A percentile compares a stretch with the other conserved stretches of the same genome.
phyloP scores from a whole-genome alignment of 2,888 invertebrate species.

The Nebria brevicollis region DNA sequence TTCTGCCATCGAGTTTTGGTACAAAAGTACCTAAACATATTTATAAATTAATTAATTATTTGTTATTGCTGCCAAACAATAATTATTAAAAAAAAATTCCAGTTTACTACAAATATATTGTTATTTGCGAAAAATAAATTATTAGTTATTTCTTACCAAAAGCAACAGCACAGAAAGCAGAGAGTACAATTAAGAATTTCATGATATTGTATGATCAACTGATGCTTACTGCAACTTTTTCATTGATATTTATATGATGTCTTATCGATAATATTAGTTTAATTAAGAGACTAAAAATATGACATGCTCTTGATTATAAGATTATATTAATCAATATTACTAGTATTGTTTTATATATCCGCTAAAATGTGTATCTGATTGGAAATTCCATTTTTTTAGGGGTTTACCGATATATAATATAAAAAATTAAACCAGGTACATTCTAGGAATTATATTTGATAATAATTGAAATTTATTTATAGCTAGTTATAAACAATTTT shows the following conservation, averaged over 20 bases:
- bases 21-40: background rate
- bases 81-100: no score
- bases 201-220: background rate
- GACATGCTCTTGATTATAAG: background rate
- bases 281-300: background rate
- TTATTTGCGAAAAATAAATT: background rate
- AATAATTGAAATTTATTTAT: no score
- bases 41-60: no score
- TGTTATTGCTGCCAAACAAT: no score
- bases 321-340: background rate
- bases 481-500: no score
- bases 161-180: background rate
- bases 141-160: background rate
- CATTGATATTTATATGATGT: background rate
- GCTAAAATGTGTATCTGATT: no score
- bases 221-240: background rate
- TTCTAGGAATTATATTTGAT: no score
- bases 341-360: background rate
- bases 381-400: no score
- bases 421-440: no score
- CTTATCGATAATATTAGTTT: background rate
- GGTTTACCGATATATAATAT: no score
- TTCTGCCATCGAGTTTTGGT: slow-evolving; percentile 43
- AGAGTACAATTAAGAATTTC: slow-evolving; percentile 7
- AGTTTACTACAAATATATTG: no score